These are phyloP conservation scores for Chloropsis hardwickii DNA, from an alignment of 2,113 vertebrate species.

Conservation along the genomic window DNA sequence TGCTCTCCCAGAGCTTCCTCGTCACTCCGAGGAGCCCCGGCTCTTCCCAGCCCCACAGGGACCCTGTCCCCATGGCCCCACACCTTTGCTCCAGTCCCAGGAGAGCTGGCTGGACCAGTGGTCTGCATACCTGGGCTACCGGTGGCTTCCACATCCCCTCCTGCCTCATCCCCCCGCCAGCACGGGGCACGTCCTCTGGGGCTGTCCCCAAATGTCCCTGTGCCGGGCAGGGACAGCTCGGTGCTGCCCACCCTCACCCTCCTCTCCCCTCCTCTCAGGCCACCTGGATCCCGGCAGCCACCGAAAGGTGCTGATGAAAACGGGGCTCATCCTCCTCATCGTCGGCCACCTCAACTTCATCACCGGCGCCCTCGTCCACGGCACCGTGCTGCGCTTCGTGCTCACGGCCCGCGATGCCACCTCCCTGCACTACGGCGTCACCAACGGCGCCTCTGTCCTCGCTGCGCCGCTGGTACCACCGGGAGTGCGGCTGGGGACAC, in stretches of 20 bases:
- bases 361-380: slow-evolving; percentile 79
- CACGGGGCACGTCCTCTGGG: accelerated
- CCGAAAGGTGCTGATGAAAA: slow-evolving; percentile 84
- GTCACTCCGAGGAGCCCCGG: accelerated
- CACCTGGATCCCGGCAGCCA: slow-evolving; percentile 54
- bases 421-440: slow-evolving; percentile 78
- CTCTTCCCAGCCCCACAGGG: background rate
- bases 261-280: slow-evolving; percentile 10
- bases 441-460: slow-evolving; percentile 75
- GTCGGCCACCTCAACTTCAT: slow-evolving; percentile 89
- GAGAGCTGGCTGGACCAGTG: background rate
- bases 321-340: slow-evolving; percentile 85
- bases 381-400: slow-evolving; percentile 84
- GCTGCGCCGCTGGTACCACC: slow-evolving; percentile 78
- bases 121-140: background rate
- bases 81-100: background rate
- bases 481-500: background rate
- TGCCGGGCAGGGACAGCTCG: accelerated
- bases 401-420: slow-evolving; percentile 54
- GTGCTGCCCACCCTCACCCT: background rate
- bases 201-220: background rate
- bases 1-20: background rate
- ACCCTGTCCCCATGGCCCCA: accelerated
- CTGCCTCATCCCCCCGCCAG: background rate
- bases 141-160: accelerated